These are phyloP conservation scores for Liolophura sinensis DNA, from an alignment of 1,140 invertebrate species.

Conservation along the genomic window DNA sequence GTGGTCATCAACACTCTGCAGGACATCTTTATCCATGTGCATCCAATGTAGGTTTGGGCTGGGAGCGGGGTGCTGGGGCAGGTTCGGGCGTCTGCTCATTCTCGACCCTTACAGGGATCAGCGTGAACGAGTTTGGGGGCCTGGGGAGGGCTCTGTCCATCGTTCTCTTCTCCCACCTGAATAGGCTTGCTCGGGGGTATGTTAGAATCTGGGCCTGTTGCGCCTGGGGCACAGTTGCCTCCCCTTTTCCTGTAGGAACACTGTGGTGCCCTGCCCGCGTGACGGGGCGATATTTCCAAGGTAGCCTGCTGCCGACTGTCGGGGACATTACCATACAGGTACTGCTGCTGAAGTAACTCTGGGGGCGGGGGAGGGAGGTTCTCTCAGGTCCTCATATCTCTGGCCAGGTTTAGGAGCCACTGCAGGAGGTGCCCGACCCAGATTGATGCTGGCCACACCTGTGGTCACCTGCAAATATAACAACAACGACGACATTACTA, in stretches of 20 bases:
- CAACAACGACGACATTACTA: too few species aligned
- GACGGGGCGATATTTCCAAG: conserved; percentile 26
- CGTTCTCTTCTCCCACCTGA: conserved; percentile 33
- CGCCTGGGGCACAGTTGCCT: conserved; percentile 36
- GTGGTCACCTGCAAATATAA: conserved; percentile 36
- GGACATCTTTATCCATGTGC: conserved; percentile 45
- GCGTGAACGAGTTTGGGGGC: conserved; percentile 35
- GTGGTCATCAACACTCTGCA: conserved; percentile 56
- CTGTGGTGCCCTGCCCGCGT: conserved; percentile 24
- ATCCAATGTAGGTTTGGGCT: conserved; percentile 45
- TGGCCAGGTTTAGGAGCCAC: conserved; percentile 13
- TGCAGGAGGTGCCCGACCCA: conserved; percentile 18
- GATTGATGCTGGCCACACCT: conserved; percentile 30
- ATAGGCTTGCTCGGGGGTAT: conserved; percentile 25
- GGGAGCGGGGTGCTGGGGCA: conserved; percentile 26
- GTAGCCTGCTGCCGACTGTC: conserved; percentile 43
- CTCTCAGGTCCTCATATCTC: conserved; percentile 25
- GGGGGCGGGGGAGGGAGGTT: conserved; percentile 44
- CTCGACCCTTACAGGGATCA: conserved; percentile 34
- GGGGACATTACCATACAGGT: conserved; percentile 45
- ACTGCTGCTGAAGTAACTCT: conserved; percentile 49
- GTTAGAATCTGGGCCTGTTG: conserved; percentile 35
- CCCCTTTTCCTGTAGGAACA: conserved; percentile 10
- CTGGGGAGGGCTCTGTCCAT: conserved; percentile 37
- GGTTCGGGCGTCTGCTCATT: conserved; percentile 28